These are phyloP conservation scores for Campoletis sonorensis DNA, from an alignment of 1,140 invertebrate species.

Conservation along the genomic window DNA sequence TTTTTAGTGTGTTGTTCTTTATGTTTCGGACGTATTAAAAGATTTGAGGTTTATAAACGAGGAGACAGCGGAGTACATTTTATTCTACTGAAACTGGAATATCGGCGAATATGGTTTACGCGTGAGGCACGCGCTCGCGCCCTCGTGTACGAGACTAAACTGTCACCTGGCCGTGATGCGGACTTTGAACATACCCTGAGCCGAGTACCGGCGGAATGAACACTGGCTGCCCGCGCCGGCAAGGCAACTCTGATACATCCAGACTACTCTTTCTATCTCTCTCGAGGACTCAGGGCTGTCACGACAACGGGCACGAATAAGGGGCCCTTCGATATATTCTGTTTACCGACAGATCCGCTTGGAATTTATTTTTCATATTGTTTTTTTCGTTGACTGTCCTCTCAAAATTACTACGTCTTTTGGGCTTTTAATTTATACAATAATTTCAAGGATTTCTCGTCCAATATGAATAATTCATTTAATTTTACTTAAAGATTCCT, in stretches of 20 bases:
- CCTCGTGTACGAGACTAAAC: conserved; percentile 1
- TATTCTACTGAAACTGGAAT: background rate
- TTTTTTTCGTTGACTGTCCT: no score
- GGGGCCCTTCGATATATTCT: background rate
- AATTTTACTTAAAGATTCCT: no score
- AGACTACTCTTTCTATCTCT: background rate
- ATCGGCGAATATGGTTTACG: background rate
- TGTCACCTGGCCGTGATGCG: background rate
- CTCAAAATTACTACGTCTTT: no score
- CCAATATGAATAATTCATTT: no score
- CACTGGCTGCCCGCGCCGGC: conserved; percentile 16
- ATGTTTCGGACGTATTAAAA: background rate
- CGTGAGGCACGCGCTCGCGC: conserved; percentile 17
- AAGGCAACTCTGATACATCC: background rate
- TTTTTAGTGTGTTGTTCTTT: no score
- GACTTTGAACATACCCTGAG: background rate
- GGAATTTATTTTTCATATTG: no score
- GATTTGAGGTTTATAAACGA: background rate
- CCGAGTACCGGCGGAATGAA: conserved; percentile 17
- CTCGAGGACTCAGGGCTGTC: conserved; percentile 14
- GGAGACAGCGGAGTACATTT: background rate
- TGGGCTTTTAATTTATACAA: no score
- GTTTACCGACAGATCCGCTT: no score
- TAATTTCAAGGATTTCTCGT: no score
- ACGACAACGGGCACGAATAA: background rate